phyloP scores from a whole-genome alignment of 1,140 invertebrate species.

The Apolygus lucorum region DNA sequence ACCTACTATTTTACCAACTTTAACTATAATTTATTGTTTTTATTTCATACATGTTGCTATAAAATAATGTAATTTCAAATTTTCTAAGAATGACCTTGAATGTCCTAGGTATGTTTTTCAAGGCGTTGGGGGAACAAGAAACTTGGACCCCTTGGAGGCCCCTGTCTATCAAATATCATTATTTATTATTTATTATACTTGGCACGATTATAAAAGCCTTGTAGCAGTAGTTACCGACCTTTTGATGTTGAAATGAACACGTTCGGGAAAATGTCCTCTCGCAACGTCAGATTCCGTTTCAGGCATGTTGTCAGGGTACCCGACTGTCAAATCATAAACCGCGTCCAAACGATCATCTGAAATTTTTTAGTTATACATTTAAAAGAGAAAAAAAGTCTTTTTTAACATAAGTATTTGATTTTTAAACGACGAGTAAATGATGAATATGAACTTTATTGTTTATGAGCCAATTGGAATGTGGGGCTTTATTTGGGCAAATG shows the following conservation, averaged over 20 bases:
- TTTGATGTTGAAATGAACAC: conserved; percentile 66
- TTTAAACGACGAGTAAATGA: no score
- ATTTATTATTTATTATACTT: not conserved
- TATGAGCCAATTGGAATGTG: no score
- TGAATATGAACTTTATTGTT: no score
- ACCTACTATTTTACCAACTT: no score
- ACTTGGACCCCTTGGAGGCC: not conserved
- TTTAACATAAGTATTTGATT: no score
- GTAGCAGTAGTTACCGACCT: conserved; percentile 44
- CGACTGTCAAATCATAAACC: conserved; percentile 71
- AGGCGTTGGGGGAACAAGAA: not conserved
- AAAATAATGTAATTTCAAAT: no score
- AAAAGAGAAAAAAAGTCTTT: no score
- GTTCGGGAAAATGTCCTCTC: conserved; percentile 55
- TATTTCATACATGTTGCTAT: no score
- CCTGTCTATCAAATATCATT: conserved; percentile 2
- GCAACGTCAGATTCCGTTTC: conserved; percentile 58
- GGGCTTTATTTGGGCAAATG: no score
- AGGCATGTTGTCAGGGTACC: conserved; percentile 58
- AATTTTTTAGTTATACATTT: conserved; percentile 31
- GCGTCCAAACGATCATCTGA: conserved; percentile 52
- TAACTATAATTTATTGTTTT: no score
- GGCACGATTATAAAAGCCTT: not conserved
- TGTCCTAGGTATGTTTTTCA: no score
- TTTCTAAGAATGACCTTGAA: no score